Evolutionary conservation across 2,888 invertebrate genomes (phyloP), one percentile per base, ranked within the genome.

Genomic region (Oeneis ivallda): DNA sequence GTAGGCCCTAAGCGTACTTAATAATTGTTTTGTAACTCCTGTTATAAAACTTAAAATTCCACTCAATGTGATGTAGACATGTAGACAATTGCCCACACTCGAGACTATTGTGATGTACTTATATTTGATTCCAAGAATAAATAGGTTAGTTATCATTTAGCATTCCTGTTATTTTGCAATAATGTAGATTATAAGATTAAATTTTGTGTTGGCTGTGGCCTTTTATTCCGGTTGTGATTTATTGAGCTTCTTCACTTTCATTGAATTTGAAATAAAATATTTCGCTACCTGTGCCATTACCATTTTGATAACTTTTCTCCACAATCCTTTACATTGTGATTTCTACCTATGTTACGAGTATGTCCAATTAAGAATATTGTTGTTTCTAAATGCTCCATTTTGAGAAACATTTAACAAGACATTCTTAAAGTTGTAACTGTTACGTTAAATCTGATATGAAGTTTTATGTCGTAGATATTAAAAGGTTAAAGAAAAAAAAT

Each of bases 141-240:
- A 10, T 67, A 60, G 49, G 49, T 45, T 62, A 62, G 57, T 57
- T 45, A 47, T 62, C 60, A 62, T 65, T 43, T 50, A 60, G 49
- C 67, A 65, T 69, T 67, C 65, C 62, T 63, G 45, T 63, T 65
- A 41, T 63, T 61, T 69, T 61, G 62, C 63, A 63, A 62, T 63
- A 62, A 63, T 61, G 41, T 65, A 63, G 60, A 57, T 60, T 57
- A 13, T 69, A 62, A 67, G 52, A 52, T 60, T 61, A 47, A 65
- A 32, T 43, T 61, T 63, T 65, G 37, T 59, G 56, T 69, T 64
- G 65, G 68, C 62, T 65, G 67, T 66, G 64, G 56, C 65, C 62
- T 65, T 57, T 58, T 34, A 34, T 57, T 67, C 61, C 64, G 71
- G 71, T 71, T 71, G 71, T 71, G 71, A 71, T 64, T 15, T 45